phyloP scores from a whole-genome alignment of 92 coral and sea anemone genomes.

The Phenganax stokvisi region DNA sequence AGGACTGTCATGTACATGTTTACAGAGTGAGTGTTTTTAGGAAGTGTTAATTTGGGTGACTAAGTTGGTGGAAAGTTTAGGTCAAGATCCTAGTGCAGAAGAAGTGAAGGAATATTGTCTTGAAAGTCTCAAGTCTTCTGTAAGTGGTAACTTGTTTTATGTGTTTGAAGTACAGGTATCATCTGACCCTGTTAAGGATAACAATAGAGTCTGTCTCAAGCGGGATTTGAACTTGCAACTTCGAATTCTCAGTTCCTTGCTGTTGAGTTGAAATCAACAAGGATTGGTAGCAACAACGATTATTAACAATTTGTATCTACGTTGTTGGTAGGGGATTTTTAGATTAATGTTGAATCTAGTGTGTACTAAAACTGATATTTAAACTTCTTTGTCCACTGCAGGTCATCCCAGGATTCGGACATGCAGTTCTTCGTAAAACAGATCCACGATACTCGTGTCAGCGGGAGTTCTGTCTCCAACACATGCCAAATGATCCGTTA shows the following conservation, averaged over 20 bases:
- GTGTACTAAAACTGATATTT: neutral
- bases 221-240: too few relatives aligned
- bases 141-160: slow-evolving; percentile 39
- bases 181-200: too few relatives aligned
- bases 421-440: slow-evolving; percentile 90
- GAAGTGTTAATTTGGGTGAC: slow-evolving; percentile 92
- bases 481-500: slow-evolving; percentile 82
- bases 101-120: slow-evolving; percentile 69
- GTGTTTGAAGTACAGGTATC: neutral
- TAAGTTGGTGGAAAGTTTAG: slow-evolving; percentile 69
- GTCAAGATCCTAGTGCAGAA: slow-evolving; percentile 70
- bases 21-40: slow-evolving; percentile 37
- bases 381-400: slow-evolving; percentile 41
- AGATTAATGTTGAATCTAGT: neutral
- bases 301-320: neutral
- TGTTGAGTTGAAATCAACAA: too few relatives aligned
- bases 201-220: too few relatives aligned
- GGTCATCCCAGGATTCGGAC: slow-evolving; percentile 98
- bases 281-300: neutral
- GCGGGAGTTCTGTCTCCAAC: slow-evolving; percentile 82
- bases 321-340: neutral
- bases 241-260: too few relatives aligned
- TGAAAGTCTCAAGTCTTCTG: slow-evolving; percentile 68
- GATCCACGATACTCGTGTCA: slow-evolving; percentile 93
- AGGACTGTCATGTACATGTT: neutral